Percentiles rank a stretch among this genome's conserved stretches.
Evolutionary conservation across 2,797 vertebrate genomes (phyloP).

Genomic region (Halcyon badia): DNA sequence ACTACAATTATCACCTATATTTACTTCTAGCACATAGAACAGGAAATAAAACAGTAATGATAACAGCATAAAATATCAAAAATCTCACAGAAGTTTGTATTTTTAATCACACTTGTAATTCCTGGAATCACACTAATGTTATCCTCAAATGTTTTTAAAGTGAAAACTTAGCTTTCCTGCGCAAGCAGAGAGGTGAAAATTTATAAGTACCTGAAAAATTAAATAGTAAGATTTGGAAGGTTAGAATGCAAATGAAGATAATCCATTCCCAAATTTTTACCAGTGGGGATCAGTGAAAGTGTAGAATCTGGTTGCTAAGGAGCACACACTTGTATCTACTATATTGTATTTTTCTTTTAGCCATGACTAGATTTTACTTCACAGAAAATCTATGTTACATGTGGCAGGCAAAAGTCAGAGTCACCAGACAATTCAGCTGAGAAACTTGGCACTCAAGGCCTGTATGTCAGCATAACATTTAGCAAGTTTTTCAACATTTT

Average conservation of each 20-base stretch:
- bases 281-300: background rate
- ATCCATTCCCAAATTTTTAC: background rate
- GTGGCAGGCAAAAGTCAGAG: conserved; percentile 7
- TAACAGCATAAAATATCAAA: background rate
- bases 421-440: conserved; percentile 34
- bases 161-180: background rate
- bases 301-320: background rate
- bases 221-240: background rate
- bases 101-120: background rate
- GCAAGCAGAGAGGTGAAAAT: background rate
- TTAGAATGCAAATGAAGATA: background rate
- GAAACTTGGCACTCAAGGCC: background rate
- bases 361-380: background rate
- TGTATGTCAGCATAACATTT: conserved; percentile 2
- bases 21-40: background rate
- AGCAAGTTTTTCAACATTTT: background rate
- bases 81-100: background rate
- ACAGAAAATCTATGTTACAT: background rate
- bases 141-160: background rate
- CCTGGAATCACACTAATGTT: background rate
- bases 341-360: background rate
- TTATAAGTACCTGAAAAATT: background rate
- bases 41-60: background rate
- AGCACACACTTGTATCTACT: background rate
- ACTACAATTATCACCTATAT: background rate